phyloP scores from a whole-genome alignment of 1,140 invertebrate species.

The Pseudomyrmex sp. region DNA sequence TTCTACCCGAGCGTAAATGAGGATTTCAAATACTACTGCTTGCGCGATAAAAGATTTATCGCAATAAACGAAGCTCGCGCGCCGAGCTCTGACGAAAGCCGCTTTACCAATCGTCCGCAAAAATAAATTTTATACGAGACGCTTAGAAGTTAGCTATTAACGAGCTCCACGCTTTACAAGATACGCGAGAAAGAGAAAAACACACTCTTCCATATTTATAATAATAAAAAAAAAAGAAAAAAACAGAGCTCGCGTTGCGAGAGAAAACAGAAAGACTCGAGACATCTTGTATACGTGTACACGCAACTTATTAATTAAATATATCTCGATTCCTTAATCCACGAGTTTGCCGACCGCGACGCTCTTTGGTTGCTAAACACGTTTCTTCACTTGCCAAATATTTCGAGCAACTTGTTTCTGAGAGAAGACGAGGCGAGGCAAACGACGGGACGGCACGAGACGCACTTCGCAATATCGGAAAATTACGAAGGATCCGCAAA shows the following conservation, averaged over 20 bases:
- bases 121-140: conserved; percentile 55
- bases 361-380: conserved; percentile 15
- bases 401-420: background rate
- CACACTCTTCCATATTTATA: conserved; percentile 34
- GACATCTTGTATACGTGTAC: background rate
- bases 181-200: background rate
- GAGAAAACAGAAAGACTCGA: background rate
- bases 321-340: background rate
- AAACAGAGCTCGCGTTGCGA: background rate
- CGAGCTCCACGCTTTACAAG: background rate
- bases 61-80: background rate
- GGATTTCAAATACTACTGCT: conserved; percentile 29
- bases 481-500: conserved; percentile 1
- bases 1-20: background rate
- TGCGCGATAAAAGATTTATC: conserved; percentile 33
- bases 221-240: background rate
- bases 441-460: background rate
- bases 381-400: background rate
- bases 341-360: background rate
- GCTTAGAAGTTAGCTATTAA: conserved; percentile 48
- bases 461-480: conserved; percentile 12
- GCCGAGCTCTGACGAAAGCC: conserved; percentile 30
- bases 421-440: background rate
- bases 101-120: conserved; percentile 51
- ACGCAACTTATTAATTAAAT: conserved; percentile 19